Evolutionary conservation across 2,113 vertebrate species (phyloP), one percentile per base, ranked within the genome.

Genomic region (Condylura cristata): DNA sequence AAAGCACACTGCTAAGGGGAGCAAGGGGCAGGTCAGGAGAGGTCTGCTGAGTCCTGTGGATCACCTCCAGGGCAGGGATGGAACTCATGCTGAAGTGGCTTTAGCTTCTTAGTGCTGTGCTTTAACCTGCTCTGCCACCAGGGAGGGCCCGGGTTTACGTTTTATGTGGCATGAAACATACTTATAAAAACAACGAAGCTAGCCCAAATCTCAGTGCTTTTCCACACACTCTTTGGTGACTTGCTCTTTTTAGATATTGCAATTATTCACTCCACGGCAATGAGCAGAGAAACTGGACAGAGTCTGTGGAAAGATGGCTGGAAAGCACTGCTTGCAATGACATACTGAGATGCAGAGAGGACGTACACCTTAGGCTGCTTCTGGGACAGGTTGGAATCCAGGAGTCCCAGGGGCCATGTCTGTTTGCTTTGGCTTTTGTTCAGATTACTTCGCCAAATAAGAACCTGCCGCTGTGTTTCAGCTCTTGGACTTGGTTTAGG

Each of bases 401-500:
- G 3, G 30, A 16, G 6, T 68, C 46, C 66, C 22, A 22, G 74
- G 56, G 61, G 2, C 3, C 63, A 0, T 0, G 1, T 18, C 53
- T 92, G 71, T 48, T 95, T 89, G 22, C 26, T 24, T 81, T 85
- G 96, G 75, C 60, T n/a, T n/a, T 89, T 84, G 37, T 83, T 81
- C 41, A 41, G 60, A 26, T 75, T 18, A 17, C 2, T 86, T 20
- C 71, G 16, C 66, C 92, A 88, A 61, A 63, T 22, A 81, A 48
- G 92, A 80, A 53, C 26, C 88, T 84, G 76, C 32, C 91, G 46
- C 93, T 86, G 90, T 74, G 72, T 0, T 2, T 82, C 95, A 86
- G 95, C 86, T 18, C 30, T 34, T 87, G 87, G 56, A 58, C 95
- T 97, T 44, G 14, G 66, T 26, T 63, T 78, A 74, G 95, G 96